These are phyloP conservation scores for Drosophila mojavensis DNA, from an alignment of 1,140 invertebrate genomes.

Conservation along the genomic window DNA sequence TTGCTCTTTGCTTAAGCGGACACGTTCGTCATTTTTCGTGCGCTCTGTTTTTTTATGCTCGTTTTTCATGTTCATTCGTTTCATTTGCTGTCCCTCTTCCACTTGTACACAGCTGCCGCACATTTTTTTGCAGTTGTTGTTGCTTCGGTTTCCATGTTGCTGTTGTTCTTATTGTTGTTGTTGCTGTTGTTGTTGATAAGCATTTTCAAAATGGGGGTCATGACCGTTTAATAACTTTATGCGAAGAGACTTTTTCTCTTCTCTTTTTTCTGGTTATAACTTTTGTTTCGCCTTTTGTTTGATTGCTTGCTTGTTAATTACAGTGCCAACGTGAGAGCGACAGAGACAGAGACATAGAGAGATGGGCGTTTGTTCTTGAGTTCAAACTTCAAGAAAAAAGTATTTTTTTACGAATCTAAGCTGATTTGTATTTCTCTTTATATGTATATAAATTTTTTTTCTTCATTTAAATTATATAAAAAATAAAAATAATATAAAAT, in stretches of 20 bases:
- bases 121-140: constrained; percentile 19
- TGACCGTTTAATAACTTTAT: constrained; percentile 83
- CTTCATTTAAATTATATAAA: no score
- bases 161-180: constrained; percentile 34
- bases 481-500: no score
- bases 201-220: constrained; percentile 81
- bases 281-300: constrained; percentile 45
- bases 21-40: constrained; percentile 58
- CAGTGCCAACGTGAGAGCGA: constrained; percentile 45
- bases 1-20: constrained; percentile 23
- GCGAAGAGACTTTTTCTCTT: constrained; percentile 59
- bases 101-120: neutral
- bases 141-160: constrained; percentile 30
- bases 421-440: constrained; percentile 1
- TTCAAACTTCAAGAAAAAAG: no score
- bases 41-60: constrained; percentile 38
- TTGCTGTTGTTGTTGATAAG: constrained; percentile 64
- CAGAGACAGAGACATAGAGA: neutral
- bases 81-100: constrained; percentile 30
- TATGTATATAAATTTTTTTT: neutral
- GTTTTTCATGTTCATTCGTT: constrained; percentile 57
- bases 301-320: constrained; percentile 31
- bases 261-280: constrained; percentile 49
- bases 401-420: neutral
- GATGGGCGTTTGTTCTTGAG: neutral